Conservation (phyloP, 2,888 invertebrate genomes). For the Chloroclystis v-ata region DNA sequence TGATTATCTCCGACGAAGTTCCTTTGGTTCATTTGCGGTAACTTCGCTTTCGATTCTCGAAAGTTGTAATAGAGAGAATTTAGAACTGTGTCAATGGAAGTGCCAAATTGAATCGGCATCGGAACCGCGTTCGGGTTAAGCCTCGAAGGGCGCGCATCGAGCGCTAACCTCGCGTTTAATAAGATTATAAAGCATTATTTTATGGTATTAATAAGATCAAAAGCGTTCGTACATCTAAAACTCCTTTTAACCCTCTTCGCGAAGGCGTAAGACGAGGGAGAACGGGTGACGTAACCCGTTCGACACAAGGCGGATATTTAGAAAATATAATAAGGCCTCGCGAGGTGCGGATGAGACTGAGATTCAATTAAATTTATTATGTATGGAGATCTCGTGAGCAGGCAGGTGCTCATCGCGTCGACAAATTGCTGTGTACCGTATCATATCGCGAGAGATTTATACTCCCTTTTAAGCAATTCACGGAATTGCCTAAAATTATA, state of each 20-base stretch:
- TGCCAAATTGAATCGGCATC: constrained; percentile 57
- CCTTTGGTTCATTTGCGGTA: constrained; percentile 68
- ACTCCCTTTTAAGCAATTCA: constrained; percentile 32
- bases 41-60: constrained; percentile 44
- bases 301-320: constrained; percentile 66
- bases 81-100: constrained; percentile 43
- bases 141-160: constrained; percentile 61
- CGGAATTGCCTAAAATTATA: constrained; percentile 22
- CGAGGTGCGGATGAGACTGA: constrained; percentile 69
- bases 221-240: constrained; percentile 81
- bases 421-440: constrained; percentile 56
- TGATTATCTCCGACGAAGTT: constrained; percentile 66
- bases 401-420: constrained; percentile 66
- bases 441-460: constrained; percentile 39
- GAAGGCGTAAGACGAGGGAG: constrained; percentile 73
- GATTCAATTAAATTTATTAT: constrained; percentile 78
- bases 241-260: constrained; percentile 78
- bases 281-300: constrained; percentile 58
- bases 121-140: constrained; percentile 42
- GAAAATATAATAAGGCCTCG: constrained; percentile 70
- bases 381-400: constrained; percentile 72
- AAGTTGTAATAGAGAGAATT: constrained; percentile 29
- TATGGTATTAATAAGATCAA: constrained; percentile 87
- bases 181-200: constrained; percentile 87
- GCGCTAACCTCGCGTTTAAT: constrained; percentile 85